Percentiles rank a stretch among this genome's conserved stretches.
phyloP scores from a whole-genome alignment of 2,888 invertebrate species.

The Timema cristinae region DNA sequence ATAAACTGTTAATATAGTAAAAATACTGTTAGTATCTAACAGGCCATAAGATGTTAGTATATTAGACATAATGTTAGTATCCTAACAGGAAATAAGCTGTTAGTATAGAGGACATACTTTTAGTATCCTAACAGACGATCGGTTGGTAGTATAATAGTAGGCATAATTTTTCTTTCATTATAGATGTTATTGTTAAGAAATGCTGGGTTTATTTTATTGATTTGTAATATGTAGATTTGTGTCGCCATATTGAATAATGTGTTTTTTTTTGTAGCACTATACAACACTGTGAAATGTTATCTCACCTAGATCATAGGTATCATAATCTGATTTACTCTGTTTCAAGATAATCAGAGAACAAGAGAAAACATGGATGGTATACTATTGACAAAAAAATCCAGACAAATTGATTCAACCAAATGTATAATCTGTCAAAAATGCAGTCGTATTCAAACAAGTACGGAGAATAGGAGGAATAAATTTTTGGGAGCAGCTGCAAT shows the following conservation, averaged over 20 bases:
- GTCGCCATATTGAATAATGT: neutral
- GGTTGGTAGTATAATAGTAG: too few relatives aligned
- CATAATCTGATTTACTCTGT: neutral
- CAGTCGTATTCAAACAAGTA: neutral
- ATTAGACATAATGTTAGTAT: too few relatives aligned
- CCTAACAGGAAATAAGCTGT: too few relatives aligned
- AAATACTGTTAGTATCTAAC: too few relatives aligned
- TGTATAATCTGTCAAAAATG: neutral
- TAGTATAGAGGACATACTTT: too few relatives aligned
- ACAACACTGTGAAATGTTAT: too few relatives aligned
- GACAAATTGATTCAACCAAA: neutral
- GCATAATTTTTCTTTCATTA: too few relatives aligned
- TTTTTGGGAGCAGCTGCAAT: constrained; percentile 10
- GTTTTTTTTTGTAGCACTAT: too few relatives aligned
- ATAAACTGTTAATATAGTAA: too few relatives aligned
- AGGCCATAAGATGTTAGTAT: too few relatives aligned
- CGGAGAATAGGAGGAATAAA: neutral
- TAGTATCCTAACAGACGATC: too few relatives aligned
- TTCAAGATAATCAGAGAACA: neutral
- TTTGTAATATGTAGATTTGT: neutral
- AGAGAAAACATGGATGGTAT: neutral
- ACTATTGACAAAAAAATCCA: neutral
- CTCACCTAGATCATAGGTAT: neutral
- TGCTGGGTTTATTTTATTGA: neutral
- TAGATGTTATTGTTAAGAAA: too few relatives aligned